A percentile compares a stretch with the other conserved stretches of the same genome.
Evolutionary conservation across 2,888 invertebrate species (phyloP).

Genomic region (Elysia crispata): DNA sequence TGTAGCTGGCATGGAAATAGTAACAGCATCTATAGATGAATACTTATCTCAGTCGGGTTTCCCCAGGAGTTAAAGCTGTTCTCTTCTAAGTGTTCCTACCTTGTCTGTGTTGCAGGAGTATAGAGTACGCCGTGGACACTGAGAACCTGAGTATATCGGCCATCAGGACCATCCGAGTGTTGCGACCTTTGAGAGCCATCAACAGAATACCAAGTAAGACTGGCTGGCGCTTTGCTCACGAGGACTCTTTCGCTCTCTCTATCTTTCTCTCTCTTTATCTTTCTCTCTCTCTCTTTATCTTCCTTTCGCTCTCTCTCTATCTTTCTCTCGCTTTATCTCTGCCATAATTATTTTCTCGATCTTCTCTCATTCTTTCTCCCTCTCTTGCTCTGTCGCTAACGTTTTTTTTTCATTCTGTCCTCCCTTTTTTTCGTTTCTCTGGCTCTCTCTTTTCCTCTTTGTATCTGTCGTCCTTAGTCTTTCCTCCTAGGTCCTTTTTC

Average conservation of each 20-base stretch:
- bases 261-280: neutral
- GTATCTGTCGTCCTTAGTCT: neutral
- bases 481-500: neutral
- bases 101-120: slow-evolving; percentile 68
- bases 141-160: slow-evolving; percentile 99
- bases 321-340: neutral
- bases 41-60: no score
- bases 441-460: neutral
- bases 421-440: neutral
- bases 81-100: no score
- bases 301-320: neutral
- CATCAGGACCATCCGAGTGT: slow-evolving; percentile 97
- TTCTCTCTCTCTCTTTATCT: neutral
- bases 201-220: slow-evolving; percentile 99
- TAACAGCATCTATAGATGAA: no score
- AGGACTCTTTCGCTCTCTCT: neutral
- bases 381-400: neutral
- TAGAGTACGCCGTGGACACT: slow-evolving; percentile 85
- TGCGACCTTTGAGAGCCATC: slow-evolving; percentile 97
- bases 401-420: neutral
- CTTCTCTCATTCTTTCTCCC: neutral
- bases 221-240: neutral
- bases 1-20: no score
- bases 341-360: neutral
- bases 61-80: no score